Conservation (phyloP, 2,888 invertebrate species). For the Tetranychus piercei region DNA sequence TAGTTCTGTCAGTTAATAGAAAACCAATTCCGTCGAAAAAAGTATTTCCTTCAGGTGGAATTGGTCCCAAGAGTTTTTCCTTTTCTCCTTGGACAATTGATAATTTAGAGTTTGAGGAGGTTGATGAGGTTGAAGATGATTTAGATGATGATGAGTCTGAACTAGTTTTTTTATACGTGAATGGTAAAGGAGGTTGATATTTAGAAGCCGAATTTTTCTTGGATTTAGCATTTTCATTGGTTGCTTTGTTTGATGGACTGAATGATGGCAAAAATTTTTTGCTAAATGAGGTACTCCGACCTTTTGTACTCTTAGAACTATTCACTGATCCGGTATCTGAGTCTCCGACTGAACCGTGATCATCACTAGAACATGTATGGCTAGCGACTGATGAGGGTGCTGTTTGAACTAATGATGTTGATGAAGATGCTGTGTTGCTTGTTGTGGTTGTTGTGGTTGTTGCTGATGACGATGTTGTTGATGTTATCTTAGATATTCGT, state of each 20-base stretch:
- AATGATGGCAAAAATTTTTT: not conserved
- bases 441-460: not conserved
- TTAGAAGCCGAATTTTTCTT: not conserved
- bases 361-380: not conserved
- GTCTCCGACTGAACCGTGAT: not conserved
- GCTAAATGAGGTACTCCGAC: not conserved
- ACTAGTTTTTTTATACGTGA: slow-evolving; percentile 6
- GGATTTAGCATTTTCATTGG: not conserved
- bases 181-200: not conserved
- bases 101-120: not conserved
- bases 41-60: slow-evolving; percentile 10
- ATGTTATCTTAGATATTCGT: not conserved
- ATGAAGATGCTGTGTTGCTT: not conserved
- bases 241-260: not conserved
- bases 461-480: not conserved
- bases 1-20: slow-evolving; percentile 8
- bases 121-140: not conserved
- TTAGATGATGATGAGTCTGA: not conserved
- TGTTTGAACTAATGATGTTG: not conserved
- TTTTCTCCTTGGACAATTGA: slow-evolving; percentile 11
- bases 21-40: slow-evolving; percentile 17
- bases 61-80: slow-evolving; percentile 19
- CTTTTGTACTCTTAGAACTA: not conserved
- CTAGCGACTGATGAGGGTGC: not conserved
- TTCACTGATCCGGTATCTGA: not conserved